phyloP scores from a whole-genome alignment of 2,888 invertebrate genomes.

The Neocrepidodera transversa region DNA sequence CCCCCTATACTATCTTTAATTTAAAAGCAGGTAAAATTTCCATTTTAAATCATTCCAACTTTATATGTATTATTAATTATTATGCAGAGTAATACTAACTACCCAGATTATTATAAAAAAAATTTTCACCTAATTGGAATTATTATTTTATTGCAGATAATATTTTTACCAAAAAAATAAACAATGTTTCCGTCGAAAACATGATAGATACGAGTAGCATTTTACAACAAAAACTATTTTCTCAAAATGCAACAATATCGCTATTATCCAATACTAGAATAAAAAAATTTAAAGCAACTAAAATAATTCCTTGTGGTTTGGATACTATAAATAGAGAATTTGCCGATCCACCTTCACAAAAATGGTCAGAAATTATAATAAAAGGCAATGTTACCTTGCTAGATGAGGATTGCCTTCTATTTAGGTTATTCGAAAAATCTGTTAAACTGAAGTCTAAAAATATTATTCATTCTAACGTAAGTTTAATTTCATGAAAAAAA shows the following conservation, averaged over 20 bases:
- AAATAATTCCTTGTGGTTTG: slow-evolving; percentile 43
- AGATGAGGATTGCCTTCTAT: slow-evolving; percentile 44
- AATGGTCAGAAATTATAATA: slow-evolving; percentile 43
- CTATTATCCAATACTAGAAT: slow-evolving; percentile 32
- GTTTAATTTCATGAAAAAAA: slow-evolving; percentile 7
- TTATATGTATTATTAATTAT: background rate
- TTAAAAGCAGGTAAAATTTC: slow-evolving; percentile 49
- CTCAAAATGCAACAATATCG: slow-evolving; percentile 33
- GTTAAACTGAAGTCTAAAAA: slow-evolving; percentile 45
- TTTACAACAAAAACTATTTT: slow-evolving; percentile 40
- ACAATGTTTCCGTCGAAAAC: slow-evolving; percentile 42
- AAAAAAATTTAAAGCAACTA: slow-evolving; percentile 34
- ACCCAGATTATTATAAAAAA: no score
- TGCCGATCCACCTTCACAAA: slow-evolving; percentile 40
- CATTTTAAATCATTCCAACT: no score
- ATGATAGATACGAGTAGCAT: slow-evolving; percentile 43
- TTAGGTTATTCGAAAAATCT: slow-evolving; percentile 47
- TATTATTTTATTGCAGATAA: slow-evolving; percentile 1
- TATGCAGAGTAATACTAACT: no score
- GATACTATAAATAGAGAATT: slow-evolving; percentile 37
- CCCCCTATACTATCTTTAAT: slow-evolving; percentile 47
- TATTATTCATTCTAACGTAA: slow-evolving; percentile 47
- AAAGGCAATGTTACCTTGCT: slow-evolving; percentile 46
- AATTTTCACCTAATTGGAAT: no score
- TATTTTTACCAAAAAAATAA: slow-evolving; percentile 24